Evolutionary conservation across 2,797 vertebrate species (phyloP), one percentile per base, ranked within the genome.

Genomic region (Sibirionetta formosa): DNA sequence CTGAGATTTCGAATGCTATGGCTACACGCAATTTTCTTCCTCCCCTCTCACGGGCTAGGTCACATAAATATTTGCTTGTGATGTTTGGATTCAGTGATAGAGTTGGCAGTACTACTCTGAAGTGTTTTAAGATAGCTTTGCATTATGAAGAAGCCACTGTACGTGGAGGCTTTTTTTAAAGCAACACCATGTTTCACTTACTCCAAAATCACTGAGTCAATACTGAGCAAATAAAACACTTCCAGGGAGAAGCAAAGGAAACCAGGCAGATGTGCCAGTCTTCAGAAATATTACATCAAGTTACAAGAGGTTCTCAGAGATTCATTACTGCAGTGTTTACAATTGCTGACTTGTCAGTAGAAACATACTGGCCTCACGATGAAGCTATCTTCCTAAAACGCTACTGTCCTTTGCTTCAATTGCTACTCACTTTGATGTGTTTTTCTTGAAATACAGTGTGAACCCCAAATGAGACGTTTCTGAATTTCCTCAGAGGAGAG

Each of bases 401-500:
- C n/a, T 46, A 4, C 7, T 33, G 57, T 73, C 75, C 87, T 87
- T 82, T 4, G 10, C 60, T 91, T 87, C 64, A 79, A 17, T 22
- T 70, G 22, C 16, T 33, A 24, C 40, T 75, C 46, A 26, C 54
- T 93, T 70, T 48, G 68, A 63, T 48, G 48, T 70, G 11, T 36
- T 86, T 70, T 81, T 68, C 38, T 65, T 94, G 48, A 82, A 87
- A 85, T 42, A 40, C 38, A 48, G 58, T 82, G 50, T 70, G 83
- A 92, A 79, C 54, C 69, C 36, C 11, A 51, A 73, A 80, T 5
- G 60, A 87, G 64, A 60, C 22, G 26, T 63, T 86, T 63, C 56
- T 81, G 65, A 57, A 65, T 92, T 82, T 72, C 46, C 42, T 86
- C 79, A 70, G 86, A 86, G 71, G 64, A 87, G 58, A 76, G 51